A percentile compares a stretch with the other conserved stretches of the same genome.
Conservation (phyloP, 2,113 vertebrate genomes). For the Eulemur macaco region DNA sequence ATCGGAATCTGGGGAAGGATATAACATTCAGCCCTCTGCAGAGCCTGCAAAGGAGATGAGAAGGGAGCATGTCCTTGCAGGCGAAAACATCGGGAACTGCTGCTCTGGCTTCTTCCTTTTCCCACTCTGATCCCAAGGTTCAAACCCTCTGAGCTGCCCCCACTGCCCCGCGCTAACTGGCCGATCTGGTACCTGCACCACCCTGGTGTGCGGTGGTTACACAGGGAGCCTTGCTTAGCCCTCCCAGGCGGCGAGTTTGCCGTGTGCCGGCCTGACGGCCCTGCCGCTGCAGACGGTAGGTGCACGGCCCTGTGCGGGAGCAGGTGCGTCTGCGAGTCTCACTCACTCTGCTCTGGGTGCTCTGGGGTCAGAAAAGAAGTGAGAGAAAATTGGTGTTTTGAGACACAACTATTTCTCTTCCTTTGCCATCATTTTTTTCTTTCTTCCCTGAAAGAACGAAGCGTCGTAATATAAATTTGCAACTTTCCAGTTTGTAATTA, state of each 20-base stretch:
- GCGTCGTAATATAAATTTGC: not conserved
- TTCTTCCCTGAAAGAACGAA: not conserved
- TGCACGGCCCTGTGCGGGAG: not conserved
- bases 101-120: not conserved
- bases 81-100: not conserved
- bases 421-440: not conserved
- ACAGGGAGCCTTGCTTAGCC: not conserved
- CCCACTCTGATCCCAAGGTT: not conserved
- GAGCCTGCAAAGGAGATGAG: not conserved
- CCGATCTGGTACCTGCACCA: not conserved
- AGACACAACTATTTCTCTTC: not conserved
- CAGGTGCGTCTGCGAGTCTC: not conserved
- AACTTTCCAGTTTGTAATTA: not conserved
- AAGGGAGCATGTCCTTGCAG: not conserved
- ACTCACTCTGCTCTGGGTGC: too few species aligned
- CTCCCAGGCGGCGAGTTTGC: not conserved
- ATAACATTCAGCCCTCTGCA: not conserved
- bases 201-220: too few species aligned
- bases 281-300: not conserved
- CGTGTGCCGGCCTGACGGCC: not conserved
- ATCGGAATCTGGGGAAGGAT: not conserved
- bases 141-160: not conserved
- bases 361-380: not conserved
- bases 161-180: accelerated
- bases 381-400: not conserved